Base-by-base conservation (phyloP, 2,888 invertebrate species). In the Catocala nupta region DNA sequence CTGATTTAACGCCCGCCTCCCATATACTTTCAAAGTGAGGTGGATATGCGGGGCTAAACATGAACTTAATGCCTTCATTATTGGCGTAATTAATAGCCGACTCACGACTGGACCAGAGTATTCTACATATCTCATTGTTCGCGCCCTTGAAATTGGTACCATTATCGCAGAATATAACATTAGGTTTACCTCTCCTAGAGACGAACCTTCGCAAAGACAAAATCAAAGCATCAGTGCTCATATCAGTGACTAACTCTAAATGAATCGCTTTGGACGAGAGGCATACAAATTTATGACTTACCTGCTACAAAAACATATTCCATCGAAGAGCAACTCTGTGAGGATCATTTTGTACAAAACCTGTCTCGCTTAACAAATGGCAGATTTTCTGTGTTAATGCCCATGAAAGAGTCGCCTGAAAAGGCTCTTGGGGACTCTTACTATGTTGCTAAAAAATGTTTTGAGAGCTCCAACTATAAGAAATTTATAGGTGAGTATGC, bases 311-410 rank as follows among this genome's bases (percentile, higher is more conserved):
- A 36, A 36, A 36, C 36, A 36, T 70, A 66, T 49, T 69, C 63
- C 8, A 0, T 4, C 5, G 70, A 73, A 39, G 73, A 71, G 50
- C 62, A 53, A 9, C n/a, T 48, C 13, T 62, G 62, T 39, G 62
- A 62, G 34, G 57, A 57, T 25, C 52, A 75, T 57, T 74, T 69
- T 60, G 9, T 67, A 0, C 59, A 67, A 44, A 70, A 73, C 48
- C 63, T 65, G 0, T 59, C 59, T 49, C 63, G 75, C 8, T n/a
- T 65, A n/a, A 5, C 8, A 10, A 13, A 43, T 33, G 44, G 53
- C n/a, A 11, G 53, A 2, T 54, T 52, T 36, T 5, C 16, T 42
- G 42, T 36, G 52, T 42, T 13, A 10, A 16, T 16, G 5, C 52
- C 42, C 1, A 10, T 52, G 0, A 42, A 52, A 10, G 5, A 42